Base-by-base conservation (phyloP, 1,140 invertebrate genomes). In the Phortica variegata region DNA sequence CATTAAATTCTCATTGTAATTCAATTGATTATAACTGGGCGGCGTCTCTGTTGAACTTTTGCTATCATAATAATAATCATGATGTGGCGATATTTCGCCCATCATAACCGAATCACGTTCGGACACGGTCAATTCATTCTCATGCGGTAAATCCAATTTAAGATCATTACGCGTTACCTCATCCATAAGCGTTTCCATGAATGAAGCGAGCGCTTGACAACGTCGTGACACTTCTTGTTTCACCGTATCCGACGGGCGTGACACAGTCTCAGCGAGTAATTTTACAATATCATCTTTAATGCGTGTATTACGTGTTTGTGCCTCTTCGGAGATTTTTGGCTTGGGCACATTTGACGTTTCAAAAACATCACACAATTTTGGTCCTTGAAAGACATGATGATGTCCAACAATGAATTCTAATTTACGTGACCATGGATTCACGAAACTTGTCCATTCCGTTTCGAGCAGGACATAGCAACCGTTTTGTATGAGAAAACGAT, bases 361-460 rank as follows among this genome's bases (percentile, higher is more conserved):
- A 58, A 91, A 91, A 1, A 92, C 84, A 60, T 92, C 81, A 1
- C 62, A 65, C 16, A 58, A 38, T 17, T 70, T 72, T 5, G 72
- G 71, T 49, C 70, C 60, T 68, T 89, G 87, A 44, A 93, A 68
- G 3, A 97, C 85, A 43, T 84, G 80, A 79, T 97, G 92, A 62
- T 93, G 86, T 47, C 90, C 92, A 61, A 91, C 87, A 39, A 97
- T 85, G 79, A 95, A 94, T 68, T 97, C 94, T 42, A 97, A 78
- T 77, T 89, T 88, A 65, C 83, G 84, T 1, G 89, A 89, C 93
- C 93, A 97, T 0, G 94, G 93, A 82, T 96, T 96, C 21, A 95
- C 83, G 75, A 95, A 95, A 48, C 88, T 89, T 0, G 91, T 91
- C 91, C 92, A 97, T 76, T 95, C 91, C 0, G 93, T 95, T 76